Evolutionary conservation across 2,113 vertebrate genomes (phyloP).

Genomic region (Nothobranchius kuhntae): DNA sequence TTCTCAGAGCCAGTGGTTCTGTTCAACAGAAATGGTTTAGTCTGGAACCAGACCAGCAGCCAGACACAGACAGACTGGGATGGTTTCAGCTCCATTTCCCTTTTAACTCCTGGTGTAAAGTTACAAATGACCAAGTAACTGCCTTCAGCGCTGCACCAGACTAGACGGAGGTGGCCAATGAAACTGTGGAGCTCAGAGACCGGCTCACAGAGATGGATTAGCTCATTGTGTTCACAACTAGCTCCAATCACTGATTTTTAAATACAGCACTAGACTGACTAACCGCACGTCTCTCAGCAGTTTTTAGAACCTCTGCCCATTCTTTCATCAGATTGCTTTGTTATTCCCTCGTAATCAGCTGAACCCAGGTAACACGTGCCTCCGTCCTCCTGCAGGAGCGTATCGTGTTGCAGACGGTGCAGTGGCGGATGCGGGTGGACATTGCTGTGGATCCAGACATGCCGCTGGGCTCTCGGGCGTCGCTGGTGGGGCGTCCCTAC

Average conservation of each 20-base stretch:
- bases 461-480: conserved; percentile 91
- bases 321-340: not conserved
- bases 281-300: not conserved
- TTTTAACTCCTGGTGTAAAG: conserved; percentile 38
- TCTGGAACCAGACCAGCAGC: not conserved
- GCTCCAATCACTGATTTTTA: too few species aligned
- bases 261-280: not conserved
- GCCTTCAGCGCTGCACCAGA: conserved; percentile 12
- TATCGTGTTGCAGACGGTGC: conserved; percentile 95
- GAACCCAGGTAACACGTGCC: not conserved
- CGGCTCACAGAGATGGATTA: not conserved
- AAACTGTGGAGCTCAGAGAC: not conserved
- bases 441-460: conserved; percentile 93
- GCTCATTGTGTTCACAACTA: not conserved
- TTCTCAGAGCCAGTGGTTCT: too few species aligned
- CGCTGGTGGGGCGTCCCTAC: conserved; percentile 89
- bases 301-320: not conserved
- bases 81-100: conserved; percentile 25
- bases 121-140: conserved; percentile 37
- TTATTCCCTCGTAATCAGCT: not conserved
- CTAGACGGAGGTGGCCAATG: not conserved
- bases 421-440: conserved; percentile 98
- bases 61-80: conserved; percentile 17
- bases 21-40: not conserved
- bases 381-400: conserved; percentile 79